Base-by-base conservation (phyloP, 2,113 vertebrate genomes). In the Dasyprocta punctata region DNA sequence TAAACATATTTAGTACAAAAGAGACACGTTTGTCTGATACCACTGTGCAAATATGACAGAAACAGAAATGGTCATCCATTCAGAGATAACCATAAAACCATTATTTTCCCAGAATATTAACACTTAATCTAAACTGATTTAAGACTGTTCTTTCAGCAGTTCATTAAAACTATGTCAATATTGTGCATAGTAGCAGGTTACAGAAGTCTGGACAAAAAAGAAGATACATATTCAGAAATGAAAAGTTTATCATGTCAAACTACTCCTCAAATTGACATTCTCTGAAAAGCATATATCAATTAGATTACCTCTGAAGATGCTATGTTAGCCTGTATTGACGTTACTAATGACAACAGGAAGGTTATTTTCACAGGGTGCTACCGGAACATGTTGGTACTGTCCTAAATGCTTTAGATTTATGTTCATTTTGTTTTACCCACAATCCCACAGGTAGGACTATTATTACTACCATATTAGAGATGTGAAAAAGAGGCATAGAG, bases 151-250 rank as follows among this genome's bases (percentile, higher is more conserved):
- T 92, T 86, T 85, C 20, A 69, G 10, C 2, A 89, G 6, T 61
- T 87, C 14, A 41, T 47, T 85, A 78, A 91, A 95, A 96, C 36
- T 92, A 86, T 85, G 84, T 60, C 38, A 7, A 7, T 28, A 82
- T 33, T 47, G 78, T n/a, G 71, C n/a, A 81, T 13, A 96, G 56
- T 0, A 80, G 7, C 5, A 71, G 7, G 41, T 86, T 92, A 80
- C 54, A 92, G 24, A 92, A 80, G 14, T 69, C 47, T 71, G 11
- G 5, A n/a, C 36, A 52, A 96, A 67, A 30, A 96, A 65, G n/a
- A 96, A 65, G 44, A 84, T 20, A 86, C 1, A 81, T 63, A 92
- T 97, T 93, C 56, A 78, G 69, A 95, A 93, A 88, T 36, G 65
- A 82, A 85, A 91, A 75, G 12, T 60, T 47, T 77, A 77, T 47